Evolutionary conservation across 2,113 vertebrate genomes (phyloP).

Genomic region (Brachypteracias leptosomus): DNA sequence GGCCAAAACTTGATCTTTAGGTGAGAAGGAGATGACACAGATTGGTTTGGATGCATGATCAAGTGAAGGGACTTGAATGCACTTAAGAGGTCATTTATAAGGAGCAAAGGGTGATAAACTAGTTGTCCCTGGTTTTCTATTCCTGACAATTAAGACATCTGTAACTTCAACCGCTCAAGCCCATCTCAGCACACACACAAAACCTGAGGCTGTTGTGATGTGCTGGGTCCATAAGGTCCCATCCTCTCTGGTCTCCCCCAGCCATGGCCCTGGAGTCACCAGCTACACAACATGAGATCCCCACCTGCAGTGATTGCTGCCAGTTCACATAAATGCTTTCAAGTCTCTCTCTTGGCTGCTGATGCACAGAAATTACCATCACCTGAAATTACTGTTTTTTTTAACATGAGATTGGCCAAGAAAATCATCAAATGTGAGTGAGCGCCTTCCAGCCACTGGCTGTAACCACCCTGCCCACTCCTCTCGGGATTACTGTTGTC

Average conservation of each 20-base stretch:
- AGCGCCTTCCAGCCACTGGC: neutral
- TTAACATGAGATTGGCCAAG: neutral
- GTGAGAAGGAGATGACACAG: neutral
- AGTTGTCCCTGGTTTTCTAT: neutral
- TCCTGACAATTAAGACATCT: neutral
- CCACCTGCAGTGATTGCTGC: neutral
- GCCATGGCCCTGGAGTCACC: accelerated
- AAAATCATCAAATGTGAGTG: neutral
- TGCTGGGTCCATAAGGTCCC: neutral
- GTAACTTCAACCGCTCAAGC: neutral
- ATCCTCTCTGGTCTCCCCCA: neutral
- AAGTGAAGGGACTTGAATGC: neutral
- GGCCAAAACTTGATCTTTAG: neutral
- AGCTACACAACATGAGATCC: neutral
- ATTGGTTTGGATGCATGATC: neutral
- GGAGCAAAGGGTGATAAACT: neutral
- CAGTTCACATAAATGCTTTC: neutral
- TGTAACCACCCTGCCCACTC: neutral
- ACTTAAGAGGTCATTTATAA: neutral
- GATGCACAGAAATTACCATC: neutral
- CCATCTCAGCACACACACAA: neutral
- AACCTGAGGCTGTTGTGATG: neutral
- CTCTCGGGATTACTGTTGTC: neutral
- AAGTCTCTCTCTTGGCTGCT: neutral
- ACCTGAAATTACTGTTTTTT: neutral